These are phyloP conservation scores for Ctenochaetus hawaiiensis DNA, from an alignment of 2,797 vertebrate genomes.

Conservation along the genomic window DNA sequence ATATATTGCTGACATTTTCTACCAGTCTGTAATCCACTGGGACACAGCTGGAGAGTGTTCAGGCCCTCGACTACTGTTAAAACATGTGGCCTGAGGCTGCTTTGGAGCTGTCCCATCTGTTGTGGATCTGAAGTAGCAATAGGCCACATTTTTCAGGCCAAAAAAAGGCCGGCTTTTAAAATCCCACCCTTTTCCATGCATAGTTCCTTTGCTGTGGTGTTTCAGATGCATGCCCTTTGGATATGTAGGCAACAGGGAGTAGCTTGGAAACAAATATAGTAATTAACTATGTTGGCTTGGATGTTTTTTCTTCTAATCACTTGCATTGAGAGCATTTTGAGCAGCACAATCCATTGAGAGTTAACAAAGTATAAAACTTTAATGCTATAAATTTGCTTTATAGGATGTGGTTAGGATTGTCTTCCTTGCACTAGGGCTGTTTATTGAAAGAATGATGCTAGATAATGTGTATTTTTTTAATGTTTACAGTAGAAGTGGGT, in stretches of 20 bases:
- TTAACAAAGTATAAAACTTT: conserved; percentile 5
- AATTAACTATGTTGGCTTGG: conserved; percentile 22
- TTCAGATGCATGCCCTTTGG: conserved; percentile 51
- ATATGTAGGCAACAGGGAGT: conserved; percentile 50
- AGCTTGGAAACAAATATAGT: conserved; percentile 69
- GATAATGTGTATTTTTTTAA: conserved; percentile 1
- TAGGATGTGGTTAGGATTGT: neutral
- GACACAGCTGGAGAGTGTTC: conserved; percentile 66
- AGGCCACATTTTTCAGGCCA: conserved; percentile 74
- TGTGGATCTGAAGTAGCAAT: conserved; percentile 60
- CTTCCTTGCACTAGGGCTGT: neutral
- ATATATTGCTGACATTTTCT: conserved; percentile 70
- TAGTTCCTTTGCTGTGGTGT: conserved; percentile 71
- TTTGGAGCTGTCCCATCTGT: conserved; percentile 77
- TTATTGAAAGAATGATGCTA: neutral
- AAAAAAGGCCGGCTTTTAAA: conserved; percentile 59
- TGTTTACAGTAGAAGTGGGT: conserved; percentile 18
- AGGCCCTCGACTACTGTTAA: conserved; percentile 54
- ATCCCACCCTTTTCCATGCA: conserved; percentile 62
- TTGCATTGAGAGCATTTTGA: conserved; percentile 19
- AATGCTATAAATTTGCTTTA: neutral
- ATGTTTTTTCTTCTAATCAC: conserved; percentile 28
- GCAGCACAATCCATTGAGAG: neutral
- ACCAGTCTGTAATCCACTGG: conserved; percentile 73
- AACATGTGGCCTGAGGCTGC: conserved; percentile 68